phyloP scores from a whole-genome alignment of 2,113 vertebrate genomes.

The Hydropotes inermis region DNA sequence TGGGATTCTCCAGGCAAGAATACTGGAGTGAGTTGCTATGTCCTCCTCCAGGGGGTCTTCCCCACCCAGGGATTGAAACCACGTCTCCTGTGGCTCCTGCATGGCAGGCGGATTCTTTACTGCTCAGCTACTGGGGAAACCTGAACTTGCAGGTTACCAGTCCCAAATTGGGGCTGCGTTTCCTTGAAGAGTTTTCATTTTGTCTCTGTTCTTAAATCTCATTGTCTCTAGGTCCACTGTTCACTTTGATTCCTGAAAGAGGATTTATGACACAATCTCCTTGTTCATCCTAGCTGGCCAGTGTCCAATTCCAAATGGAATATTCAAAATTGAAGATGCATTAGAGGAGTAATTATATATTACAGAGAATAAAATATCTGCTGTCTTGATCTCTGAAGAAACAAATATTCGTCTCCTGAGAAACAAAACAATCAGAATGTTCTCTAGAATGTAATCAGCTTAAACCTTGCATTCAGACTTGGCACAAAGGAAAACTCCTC shows the following conservation, averaged over 20 bases:
- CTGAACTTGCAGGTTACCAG: not conserved
- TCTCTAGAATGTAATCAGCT: not conserved
- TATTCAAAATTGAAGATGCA: constrained; percentile 12
- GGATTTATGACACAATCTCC: not conserved
- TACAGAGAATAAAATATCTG: constrained; percentile 5
- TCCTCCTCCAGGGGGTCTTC: not conserved
- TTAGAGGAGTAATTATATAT: not conserved
- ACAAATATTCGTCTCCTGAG: not conserved
- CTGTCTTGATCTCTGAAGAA: not conserved
- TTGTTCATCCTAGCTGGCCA: not conserved
- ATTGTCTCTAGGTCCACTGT: not conserved
- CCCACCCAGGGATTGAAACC: not conserved
- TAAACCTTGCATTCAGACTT: not conserved
- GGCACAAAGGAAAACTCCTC: not conserved
- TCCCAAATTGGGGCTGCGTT: not conserved
- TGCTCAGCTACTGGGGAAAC: not conserved
- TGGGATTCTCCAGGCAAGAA: not conserved
- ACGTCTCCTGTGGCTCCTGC: not conserved
- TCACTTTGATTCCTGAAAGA: constrained; percentile 5
- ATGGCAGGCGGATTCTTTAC: not conserved
- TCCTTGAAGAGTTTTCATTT: not conserved
- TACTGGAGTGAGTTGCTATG: not conserved
- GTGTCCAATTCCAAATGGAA: not conserved
- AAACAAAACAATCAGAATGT: not conserved
- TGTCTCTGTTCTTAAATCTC: not conserved